Conservation (phyloP, 2,888 invertebrate genomes). For the Ceratothoa steindachneri region DNA sequence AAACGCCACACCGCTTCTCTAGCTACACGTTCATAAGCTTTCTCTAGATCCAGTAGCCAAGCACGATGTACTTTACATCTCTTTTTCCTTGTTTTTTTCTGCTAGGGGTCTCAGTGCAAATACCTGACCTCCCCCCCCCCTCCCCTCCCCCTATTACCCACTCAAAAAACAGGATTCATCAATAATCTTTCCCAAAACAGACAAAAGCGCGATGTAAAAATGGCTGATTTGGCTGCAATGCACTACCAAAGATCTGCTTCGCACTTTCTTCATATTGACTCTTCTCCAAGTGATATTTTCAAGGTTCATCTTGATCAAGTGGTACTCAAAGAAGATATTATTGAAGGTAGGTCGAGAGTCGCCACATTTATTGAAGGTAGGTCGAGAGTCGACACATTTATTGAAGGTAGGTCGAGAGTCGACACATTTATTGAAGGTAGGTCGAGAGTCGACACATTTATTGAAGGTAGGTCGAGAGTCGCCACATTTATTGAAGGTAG, state of each 20-base stretch:
- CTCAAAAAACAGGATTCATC: too few species aligned
- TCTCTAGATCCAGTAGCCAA: too few species aligned
- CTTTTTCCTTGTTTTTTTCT: too few species aligned
- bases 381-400: not conserved
- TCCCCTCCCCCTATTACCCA: too few species aligned
- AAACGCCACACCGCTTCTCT: too few species aligned
- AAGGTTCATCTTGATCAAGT: slow-evolving; percentile 2
- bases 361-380: not conserved
- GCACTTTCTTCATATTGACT: not conserved
- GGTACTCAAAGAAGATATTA: not conserved
- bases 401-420: not conserved
- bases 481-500: too few species aligned
- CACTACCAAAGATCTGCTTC: not conserved
- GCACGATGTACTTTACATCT: too few species aligned
- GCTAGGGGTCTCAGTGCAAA: too few species aligned
- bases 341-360: not conserved
- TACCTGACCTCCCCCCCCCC: too few species aligned
- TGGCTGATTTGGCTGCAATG: not conserved
- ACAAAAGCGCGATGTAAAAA: not conserved
- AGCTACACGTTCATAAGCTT: too few species aligned
- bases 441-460: too few species aligned
- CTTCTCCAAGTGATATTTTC: not conserved
- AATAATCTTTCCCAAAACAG: not conserved
- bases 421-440: not conserved
- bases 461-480: too few species aligned